Evolutionary conservation across 2,797 vertebrate genomes (phyloP).

Genomic region (Sylvia borin): DNA sequence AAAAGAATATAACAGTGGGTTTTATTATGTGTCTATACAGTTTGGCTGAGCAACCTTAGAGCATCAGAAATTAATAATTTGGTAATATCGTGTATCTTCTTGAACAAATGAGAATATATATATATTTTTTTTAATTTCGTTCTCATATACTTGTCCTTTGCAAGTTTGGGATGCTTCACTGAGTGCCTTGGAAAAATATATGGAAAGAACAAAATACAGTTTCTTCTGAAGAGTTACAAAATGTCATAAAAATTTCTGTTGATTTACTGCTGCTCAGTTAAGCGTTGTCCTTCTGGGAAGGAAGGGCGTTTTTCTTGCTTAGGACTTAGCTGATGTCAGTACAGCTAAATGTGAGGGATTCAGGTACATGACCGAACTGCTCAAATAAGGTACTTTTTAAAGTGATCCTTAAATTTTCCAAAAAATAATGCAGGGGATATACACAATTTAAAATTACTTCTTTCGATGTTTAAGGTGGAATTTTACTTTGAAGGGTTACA

Average conservation of each 20-base stretch:
- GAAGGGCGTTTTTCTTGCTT: neutral
- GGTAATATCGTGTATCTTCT: neutral
- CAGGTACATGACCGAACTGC: rapidly evolving
- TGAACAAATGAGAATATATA: neutral
- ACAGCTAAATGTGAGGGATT: neutral
- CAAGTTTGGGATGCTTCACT: neutral
- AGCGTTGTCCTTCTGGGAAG: neutral
- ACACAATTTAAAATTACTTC: neutral
- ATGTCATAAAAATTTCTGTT: neutral
- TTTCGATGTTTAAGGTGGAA: neutral
- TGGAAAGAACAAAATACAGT: neutral
- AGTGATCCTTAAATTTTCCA: neutral
- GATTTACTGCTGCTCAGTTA: neutral
- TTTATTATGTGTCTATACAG: neutral
- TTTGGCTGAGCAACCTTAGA: neutral
- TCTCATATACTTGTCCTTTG: neutral
- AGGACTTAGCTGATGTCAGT: neutral
- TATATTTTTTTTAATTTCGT: neutral
- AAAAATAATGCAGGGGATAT: neutral
- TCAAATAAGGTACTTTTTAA: neutral
- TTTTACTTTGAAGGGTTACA: neutral
- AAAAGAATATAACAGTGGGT: neutral
- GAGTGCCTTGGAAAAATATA: neutral
- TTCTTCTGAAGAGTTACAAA: neutral
- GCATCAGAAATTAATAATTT: neutral